Base-by-base conservation (phyloP, 64 coral and sea anemone genomes). In the Actinia equina region DNA sequence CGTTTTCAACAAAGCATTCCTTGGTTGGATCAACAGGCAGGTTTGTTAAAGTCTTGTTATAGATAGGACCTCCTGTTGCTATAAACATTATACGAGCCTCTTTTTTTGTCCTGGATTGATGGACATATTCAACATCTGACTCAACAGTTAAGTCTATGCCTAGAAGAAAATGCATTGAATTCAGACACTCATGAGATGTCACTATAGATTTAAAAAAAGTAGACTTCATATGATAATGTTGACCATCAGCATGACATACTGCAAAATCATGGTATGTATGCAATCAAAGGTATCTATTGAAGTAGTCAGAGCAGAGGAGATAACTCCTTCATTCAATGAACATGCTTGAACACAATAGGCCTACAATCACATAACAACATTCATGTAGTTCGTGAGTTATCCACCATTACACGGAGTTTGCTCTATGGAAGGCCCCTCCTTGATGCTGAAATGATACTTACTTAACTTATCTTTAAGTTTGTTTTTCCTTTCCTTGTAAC, bases 51-150 rank as follows among this genome's bases (percentile, higher is more conserved):
- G 49, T 85, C 45, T 61, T 85, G 42, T 85, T 85, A n/a, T 60
- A 63, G 8, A 17, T 14, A 61, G 83, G 55, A 52, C 83, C 56
- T 60, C 18, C 19, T 27, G 83, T 60, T 19, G 83, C 15, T 58
- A 20, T 20, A 43, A 85, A 85, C 30, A 85, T 43, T 7, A 85
- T 25, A 58, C 83, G 83, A 8, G 83, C 52, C 55, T 61, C 30
- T 16, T 85, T 85, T 10, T 37, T 60, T 8, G 80, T 86, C 0
- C 11, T 53, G 58, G 83, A 16, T 61, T 86, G 74, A 30, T 43
- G 25, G 17, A 59, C 76, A 59, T 87, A 87, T 51, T 92, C 85
- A 83, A 83, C 43, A 69, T 92, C 90, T 14, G 90, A 86, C 4
- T 87, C 53, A 63, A 92, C 43, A 20, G 10, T 54, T 12, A 92